Conservation (phyloP, 2,797 vertebrate species). For the Falco novaeseelandiae region DNA sequence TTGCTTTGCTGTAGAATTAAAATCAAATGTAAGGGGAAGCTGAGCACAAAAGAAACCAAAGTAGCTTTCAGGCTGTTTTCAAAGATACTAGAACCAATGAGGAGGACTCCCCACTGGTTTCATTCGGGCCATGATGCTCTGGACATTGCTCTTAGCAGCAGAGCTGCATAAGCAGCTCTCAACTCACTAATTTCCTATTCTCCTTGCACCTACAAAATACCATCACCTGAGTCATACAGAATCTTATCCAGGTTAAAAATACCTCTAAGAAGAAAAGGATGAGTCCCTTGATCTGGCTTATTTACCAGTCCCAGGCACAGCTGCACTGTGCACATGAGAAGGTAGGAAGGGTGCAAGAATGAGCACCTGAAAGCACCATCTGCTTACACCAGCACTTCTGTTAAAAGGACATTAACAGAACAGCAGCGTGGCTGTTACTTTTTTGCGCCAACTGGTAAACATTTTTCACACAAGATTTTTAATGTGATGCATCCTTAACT, state of each 20-base stretch:
- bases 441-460: neutral
- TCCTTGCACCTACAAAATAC: neutral
- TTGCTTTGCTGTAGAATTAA: neutral
- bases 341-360: neutral
- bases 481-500: neutral
- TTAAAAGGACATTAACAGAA: neutral
- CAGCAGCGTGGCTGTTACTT: neutral
- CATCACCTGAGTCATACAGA: neutral
- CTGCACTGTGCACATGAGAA: neutral
- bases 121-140: neutral
- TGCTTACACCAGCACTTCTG: neutral
- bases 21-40: neutral
- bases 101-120: neutral
- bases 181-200: neutral
- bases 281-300: slow-evolving; percentile 34
- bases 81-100: neutral
- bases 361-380: neutral
- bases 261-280: slow-evolving; percentile 45
- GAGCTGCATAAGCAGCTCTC: neutral
- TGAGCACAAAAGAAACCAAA: neutral
- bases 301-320: neutral
- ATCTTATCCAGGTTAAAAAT: slow-evolving; percentile 39
- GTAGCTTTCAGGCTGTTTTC: neutral
- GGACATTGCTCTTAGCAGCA: neutral
- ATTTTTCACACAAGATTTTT: neutral